Evolutionary conservation across 2,113 vertebrate species (phyloP).

Genomic region (Zosterops lateralis): DNA sequence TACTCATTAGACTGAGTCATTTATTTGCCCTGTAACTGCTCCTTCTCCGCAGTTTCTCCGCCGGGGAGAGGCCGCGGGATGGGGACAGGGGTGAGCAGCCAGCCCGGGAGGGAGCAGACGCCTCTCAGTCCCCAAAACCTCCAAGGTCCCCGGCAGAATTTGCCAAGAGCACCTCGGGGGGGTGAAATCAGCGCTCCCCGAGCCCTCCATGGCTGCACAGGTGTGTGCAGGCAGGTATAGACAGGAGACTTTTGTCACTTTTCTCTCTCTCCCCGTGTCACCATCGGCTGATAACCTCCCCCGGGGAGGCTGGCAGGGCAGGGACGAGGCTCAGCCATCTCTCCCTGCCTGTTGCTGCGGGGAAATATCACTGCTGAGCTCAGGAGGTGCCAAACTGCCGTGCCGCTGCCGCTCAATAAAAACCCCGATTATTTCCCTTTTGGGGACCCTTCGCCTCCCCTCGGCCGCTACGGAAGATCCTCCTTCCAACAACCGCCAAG

Average conservation of each 20-base stretch:
- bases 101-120: neutral
- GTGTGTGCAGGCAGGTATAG: neutral
- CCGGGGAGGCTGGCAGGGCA: rapidly evolving
- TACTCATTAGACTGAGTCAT: constrained; percentile 57
- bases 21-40: constrained; percentile 50
- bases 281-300: neutral
- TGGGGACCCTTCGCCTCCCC: neutral
- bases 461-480: neutral
- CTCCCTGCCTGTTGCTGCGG: neutral
- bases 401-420: neutral
- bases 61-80: constrained; percentile 15
- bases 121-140: neutral
- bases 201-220: neutral
- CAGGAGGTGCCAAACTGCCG: neutral
- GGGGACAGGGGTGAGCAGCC: neutral
- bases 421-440: neutral
- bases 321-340: neutral
- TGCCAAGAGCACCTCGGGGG: neutral
- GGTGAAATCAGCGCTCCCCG: rapidly evolving
- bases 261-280: neutral
- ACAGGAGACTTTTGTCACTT: neutral
- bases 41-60: neutral
- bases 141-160: neutral
- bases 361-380: neutral
- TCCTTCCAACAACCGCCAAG: neutral